Percentiles rank a stretch among this genome's conserved stretches.
phyloP scores from a whole-genome alignment of 1,140 invertebrate genomes.

The Penaeus indicus region DNA sequence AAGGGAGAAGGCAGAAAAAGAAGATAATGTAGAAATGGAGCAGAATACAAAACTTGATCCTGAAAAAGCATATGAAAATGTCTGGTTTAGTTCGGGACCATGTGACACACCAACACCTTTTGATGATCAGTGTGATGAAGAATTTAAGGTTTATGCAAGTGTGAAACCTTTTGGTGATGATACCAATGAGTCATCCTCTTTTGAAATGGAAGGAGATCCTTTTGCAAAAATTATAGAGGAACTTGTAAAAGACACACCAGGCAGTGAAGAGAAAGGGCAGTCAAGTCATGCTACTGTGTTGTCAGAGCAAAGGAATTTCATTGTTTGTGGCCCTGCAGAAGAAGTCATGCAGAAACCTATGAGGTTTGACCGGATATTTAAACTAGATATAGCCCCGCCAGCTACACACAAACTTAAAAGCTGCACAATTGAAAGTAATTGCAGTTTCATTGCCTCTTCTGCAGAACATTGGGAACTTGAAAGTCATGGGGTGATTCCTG shows the following conservation, averaged over 20 bases:
- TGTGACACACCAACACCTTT: neutral
- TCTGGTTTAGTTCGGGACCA: slow-evolving; percentile 46
- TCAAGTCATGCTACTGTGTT: neutral
- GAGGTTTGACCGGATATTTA: slow-evolving; percentile 65
- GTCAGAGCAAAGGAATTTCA: slow-evolving; percentile 26
- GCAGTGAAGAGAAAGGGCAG: neutral
- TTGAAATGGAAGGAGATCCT: slow-evolving; percentile 41
- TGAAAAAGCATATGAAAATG: slow-evolving; percentile 44
- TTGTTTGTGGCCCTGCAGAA: slow-evolving; percentile 55
- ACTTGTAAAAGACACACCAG: slow-evolving; percentile 31
- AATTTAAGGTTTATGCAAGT: slow-evolving; percentile 66
- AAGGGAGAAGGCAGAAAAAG: neutral
- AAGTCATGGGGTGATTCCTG: neutral
- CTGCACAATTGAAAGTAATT: too few species aligned
- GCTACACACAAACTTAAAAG: neutral
- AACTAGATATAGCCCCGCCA: slow-evolving; percentile 13
- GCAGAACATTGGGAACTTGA: neutral
- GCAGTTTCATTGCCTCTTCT: too few species aligned
- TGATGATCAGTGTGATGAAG: slow-evolving; percentile 35
- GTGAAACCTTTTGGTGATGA: slow-evolving; percentile 61
- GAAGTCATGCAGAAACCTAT: slow-evolving; percentile 63
- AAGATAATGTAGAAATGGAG: neutral
- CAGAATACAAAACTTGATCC: neutral
- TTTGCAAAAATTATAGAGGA: slow-evolving; percentile 51
- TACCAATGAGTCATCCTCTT: slow-evolving; percentile 8